Conservation (phyloP, 1,140 invertebrate genomes). For the Caenorhabditis latens region DNA sequence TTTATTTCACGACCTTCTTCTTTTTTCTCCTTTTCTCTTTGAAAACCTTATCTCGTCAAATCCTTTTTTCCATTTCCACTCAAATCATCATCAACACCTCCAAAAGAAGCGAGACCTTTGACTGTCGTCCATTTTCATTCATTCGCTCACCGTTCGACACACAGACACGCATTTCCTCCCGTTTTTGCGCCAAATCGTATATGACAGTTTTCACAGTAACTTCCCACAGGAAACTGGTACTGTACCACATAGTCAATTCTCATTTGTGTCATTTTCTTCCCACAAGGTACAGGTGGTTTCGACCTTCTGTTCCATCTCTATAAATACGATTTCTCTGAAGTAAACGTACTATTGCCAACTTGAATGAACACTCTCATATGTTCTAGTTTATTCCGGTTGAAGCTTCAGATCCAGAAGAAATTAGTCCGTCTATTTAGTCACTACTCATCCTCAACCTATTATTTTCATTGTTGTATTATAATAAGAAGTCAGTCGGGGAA, state of each 20-base stretch:
- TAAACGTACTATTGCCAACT: neutral
- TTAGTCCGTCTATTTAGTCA: neutral
- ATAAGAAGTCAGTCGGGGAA: neutral
- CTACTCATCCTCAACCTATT: neutral
- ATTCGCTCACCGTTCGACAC: constrained; percentile 11
- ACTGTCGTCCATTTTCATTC: constrained; percentile 43
- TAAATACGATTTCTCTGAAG: neutral
- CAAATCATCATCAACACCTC: constrained; percentile 1
- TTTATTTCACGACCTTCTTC: neutral
- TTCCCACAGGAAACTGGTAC: constrained; percentile 39
- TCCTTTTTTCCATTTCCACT: neutral
- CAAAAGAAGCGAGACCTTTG: constrained; percentile 18
- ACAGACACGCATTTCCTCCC: neutral
- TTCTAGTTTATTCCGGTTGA: constrained; percentile 8
- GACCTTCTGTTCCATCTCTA: neutral
- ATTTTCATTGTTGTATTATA: constrained; percentile 33
- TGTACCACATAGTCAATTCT: constrained; percentile 23
- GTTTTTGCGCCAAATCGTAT: constrained; percentile 32
- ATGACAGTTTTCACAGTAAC: constrained; percentile 41
- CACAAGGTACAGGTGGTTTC: neutral
- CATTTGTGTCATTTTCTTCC: neutral
- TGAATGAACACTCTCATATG: neutral
- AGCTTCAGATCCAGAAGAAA: neutral
- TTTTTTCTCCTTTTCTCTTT: neutral
- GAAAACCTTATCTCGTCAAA: neutral